Percentiles rank a stretch among this genome's conserved stretches.
Conservation (phyloP, 2,797 vertebrate species). For the Peromyscus nudipes region DNA sequence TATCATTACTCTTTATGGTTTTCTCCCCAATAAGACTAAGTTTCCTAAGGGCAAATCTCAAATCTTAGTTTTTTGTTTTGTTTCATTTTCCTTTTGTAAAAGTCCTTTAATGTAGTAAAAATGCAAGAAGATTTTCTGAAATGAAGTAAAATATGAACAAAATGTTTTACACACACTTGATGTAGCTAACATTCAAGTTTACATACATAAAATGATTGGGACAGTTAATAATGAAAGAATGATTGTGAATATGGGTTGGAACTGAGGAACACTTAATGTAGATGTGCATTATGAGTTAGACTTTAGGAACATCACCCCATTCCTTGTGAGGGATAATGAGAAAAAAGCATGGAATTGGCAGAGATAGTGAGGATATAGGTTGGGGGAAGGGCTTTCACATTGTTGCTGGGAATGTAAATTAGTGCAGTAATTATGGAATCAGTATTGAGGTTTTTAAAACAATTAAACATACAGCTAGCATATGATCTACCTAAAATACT, state of each 20-base stretch:
- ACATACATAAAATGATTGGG: background rate
- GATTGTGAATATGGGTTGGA: background rate
- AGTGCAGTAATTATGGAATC: background rate
- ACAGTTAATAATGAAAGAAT: background rate
- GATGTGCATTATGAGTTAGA: background rate
- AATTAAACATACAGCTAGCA: background rate
- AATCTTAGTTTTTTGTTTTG: background rate
- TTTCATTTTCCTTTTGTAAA: background rate
- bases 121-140: slow-evolving; percentile 15
- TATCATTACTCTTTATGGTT: slow-evolving; percentile 11
- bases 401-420: background rate
- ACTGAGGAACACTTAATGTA: background rate
- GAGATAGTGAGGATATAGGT: background rate
- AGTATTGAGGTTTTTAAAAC: background rate
- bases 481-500: background rate
- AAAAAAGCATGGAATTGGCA: background rate
- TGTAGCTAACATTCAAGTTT: background rate
- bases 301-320: background rate
- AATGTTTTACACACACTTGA: background rate
- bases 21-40: background rate
- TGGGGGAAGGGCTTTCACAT: background rate
- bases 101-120: background rate
- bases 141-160: slow-evolving; percentile 15
- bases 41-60: background rate
- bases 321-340: background rate